phyloP scores from a whole-genome alignment of 2,113 vertebrate genomes.

The Oxyruncus cristatus region DNA sequence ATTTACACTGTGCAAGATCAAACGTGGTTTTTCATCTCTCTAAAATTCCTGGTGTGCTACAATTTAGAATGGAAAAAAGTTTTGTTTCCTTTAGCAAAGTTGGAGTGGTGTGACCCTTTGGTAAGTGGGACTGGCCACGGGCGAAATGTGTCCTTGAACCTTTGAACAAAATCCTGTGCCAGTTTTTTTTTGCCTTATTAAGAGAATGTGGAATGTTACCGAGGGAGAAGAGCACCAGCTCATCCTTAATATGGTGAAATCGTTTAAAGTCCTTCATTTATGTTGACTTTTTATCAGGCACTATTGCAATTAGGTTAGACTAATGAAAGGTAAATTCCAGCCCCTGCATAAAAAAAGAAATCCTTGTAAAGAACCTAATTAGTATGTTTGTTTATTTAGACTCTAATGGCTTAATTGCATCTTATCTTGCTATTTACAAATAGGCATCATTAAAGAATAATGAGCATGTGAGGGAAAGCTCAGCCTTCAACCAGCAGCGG shows the following conservation, averaged over 20 bases:
- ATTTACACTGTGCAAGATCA: background rate
- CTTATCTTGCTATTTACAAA: slow-evolving; percentile 83
- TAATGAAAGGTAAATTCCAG: slow-evolving; percentile 86
- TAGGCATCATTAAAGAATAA: slow-evolving; percentile 78
- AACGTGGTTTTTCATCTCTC: background rate
- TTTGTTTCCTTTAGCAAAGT: background rate
- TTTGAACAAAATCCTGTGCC: background rate
- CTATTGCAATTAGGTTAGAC: slow-evolving; percentile 79
- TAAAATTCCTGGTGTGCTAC: background rate
- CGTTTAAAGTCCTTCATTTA: slow-evolving; percentile 64
- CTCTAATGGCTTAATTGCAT: slow-evolving; percentile 81
- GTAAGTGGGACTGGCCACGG: background rate
- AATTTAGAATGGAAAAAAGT: background rate
- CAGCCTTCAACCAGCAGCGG: slow-evolving; percentile 24
- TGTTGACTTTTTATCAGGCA: slow-evolving; percentile 67
- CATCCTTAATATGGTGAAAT: slow-evolving; percentile 2
- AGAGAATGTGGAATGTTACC: background rate
- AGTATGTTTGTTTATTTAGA: slow-evolving; percentile 78
- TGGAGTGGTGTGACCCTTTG: background rate
- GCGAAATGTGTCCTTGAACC: background rate
- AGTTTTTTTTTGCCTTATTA: background rate
- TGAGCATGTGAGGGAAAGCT: slow-evolving; percentile 39
- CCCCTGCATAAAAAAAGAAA: slow-evolving; percentile 52
- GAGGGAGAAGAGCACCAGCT: background rate
- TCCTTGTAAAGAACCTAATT: slow-evolving; percentile 77